Conservation (phyloP, 2,797 vertebrate species). For the Somateria mollissima region DNA sequence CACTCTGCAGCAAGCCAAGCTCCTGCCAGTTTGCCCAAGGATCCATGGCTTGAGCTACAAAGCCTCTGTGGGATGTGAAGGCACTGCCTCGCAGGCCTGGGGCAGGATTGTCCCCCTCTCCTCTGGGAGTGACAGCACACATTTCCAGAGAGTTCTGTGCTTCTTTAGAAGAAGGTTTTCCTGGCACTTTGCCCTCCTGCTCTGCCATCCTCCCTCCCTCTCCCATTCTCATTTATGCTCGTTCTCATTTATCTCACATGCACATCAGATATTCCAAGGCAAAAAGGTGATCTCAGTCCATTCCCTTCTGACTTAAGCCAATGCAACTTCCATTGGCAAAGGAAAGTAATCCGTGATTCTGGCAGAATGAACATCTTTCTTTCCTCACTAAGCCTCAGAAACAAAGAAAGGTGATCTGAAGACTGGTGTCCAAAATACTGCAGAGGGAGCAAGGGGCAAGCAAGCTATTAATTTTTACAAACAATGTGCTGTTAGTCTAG, state of each 20-base stretch:
- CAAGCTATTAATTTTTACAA: neutral
- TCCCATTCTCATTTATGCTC: neutral
- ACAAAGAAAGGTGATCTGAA: neutral
- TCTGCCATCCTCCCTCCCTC: neutral
- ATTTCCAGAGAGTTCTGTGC: neutral
- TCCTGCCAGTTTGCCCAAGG: neutral
- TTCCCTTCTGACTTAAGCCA: neutral
- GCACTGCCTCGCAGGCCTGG: neutral
- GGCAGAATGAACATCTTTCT: neutral
- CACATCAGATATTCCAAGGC: neutral
- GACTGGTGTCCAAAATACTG: neutral
- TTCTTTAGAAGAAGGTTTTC: neutral
- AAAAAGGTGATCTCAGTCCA: constrained; percentile 28
- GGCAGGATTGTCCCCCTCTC: neutral
- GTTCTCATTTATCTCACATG: neutral
- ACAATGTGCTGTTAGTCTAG: neutral
- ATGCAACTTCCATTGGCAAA: neutral
- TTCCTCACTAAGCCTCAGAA: neutral
- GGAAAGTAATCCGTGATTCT: neutral
- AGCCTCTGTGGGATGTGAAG: neutral
- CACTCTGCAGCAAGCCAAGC: neutral
- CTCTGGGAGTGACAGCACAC: neutral
- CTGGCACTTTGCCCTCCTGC: neutral
- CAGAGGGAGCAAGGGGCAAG: neutral
- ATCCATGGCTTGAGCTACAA: neutral